Evolutionary conservation across 1,140 invertebrate species (phyloP), one percentile per base, ranked within the genome.

Genomic region (Papilio polytes): DNA sequence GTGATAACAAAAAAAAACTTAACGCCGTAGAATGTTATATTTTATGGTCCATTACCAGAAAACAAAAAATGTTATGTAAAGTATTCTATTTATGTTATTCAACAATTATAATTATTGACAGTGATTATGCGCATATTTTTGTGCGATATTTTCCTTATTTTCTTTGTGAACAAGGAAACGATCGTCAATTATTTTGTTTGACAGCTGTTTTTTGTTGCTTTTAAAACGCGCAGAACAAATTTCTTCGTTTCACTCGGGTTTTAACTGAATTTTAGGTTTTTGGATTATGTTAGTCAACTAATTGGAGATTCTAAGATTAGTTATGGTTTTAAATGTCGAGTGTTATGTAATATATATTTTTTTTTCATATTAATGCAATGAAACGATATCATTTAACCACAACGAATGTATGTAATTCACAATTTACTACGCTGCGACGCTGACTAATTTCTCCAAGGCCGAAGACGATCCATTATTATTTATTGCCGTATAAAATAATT

Each of bases 401-500:
- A 63, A 59, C 53, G 81, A 85, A 83, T 79, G 80, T 80, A 86
- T 82, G 90, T 92, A 89, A 91, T 89, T 88, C 87, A 89, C 86
- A 90, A 91, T 92, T 89, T 90, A 91, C 88, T 87, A 86, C 86
- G 82, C 72, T 87, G 83, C 87, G 88, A 91, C 88, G 88, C 87
- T 92, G 91, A 94, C 92, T 94, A 93, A 94, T 90, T 90, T 91
- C 90, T 81, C 88, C 90, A 94, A 94, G 93, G 93, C 90, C 93
- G 89, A 86, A 89, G 89, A 92, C 89, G 92, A 91, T 90, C 89
- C 91, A 94, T 92, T 93, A 94, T 93, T 94, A 94, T 94, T 94
- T 94, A 94, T 94, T 91, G 84, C 92, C 90, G 85, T 93, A 93
- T 92, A 90, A 90, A 94, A 91, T 90, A 86, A 88, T 88, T 85